Percentiles rank a stretch among this genome's conserved stretches.
These are phyloP conservation scores for Leptopilina syphax DNA, from an alignment of 2,888 invertebrate species.

Conservation along the genomic window DNA sequence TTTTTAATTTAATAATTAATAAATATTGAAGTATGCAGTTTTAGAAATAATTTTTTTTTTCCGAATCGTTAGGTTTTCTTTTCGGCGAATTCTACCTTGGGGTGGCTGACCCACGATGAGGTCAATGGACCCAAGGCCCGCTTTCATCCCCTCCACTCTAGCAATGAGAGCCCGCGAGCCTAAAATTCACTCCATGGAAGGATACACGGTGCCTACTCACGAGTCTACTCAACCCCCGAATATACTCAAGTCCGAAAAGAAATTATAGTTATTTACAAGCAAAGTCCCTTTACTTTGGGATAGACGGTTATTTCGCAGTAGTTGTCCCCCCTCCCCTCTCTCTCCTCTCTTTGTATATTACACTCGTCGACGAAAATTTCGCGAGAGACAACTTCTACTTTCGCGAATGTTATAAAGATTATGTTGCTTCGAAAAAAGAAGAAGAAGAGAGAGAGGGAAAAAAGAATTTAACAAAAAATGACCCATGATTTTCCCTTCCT, in stretches of 20 bases:
- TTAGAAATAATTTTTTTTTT: too few species aligned
- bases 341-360: constrained; percentile 59
- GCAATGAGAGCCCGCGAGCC: constrained; percentile 57
- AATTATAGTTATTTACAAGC: constrained; percentile 76
- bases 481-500: constrained; percentile 32
- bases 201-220: constrained; percentile 49
- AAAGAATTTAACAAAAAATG: neutral
- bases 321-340: constrained; percentile 57
- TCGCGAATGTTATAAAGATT: constrained; percentile 31
- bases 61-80: neutral
- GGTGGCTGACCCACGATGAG: constrained; percentile 75
- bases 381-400: constrained; percentile 61
- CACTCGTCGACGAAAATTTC: constrained; percentile 54
- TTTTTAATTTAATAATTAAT: too few species aligned
- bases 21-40: too few species aligned
- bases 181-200: constrained; percentile 56
- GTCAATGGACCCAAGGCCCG: constrained; percentile 73
- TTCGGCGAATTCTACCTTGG: constrained; percentile 63
- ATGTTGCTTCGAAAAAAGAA: neutral
- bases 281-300: constrained; percentile 61
- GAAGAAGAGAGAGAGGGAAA: too few species aligned
- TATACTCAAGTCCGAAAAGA: constrained; percentile 65
- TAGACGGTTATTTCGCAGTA: constrained; percentile 74
- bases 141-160: constrained; percentile 68
- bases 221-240: constrained; percentile 64